Evolutionary conservation across 2,797 vertebrate genomes (phyloP), one percentile per base, ranked within the genome.

Genomic region (Gila robusta): DNA sequence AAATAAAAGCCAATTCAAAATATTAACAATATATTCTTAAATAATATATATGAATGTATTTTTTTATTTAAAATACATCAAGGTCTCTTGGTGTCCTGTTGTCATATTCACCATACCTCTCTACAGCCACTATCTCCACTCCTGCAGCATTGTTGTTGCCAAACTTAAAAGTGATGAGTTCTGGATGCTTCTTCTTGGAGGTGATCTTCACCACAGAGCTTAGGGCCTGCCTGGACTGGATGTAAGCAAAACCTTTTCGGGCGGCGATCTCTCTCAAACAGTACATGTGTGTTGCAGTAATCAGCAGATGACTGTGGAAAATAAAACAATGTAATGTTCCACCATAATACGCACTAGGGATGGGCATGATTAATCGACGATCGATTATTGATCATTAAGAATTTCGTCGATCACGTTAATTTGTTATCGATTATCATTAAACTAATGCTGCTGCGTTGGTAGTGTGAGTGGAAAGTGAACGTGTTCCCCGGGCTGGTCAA

Each of bases 201-300:
- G 98, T 99, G 92, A 99, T 99, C 96, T 99, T 99, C 91, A 99
- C 97, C 89, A 99, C 98, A 0, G 98, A 97, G 94, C 96, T 99
- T 78, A 99, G 95, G 2, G 98, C 98, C 91, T 99, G 98, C 85
- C 98, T 96, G 91, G 98, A 99, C 87, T 99, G 98, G 93, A 99
- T 99, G 90, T 99, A 99, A 89, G 98, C 96, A 67, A 99, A 96
- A 77, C 98, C 98, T 91, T 98, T 99, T 79, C 97, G 95, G 0
- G 98, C 97, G 4, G 96, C 96, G 78, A 99, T 99, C 94, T 99
- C 98, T 87, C 98, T 95, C 94, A 99, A 95, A 91, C 98, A 99
- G 94, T 98, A 99, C 98, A 99, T 99, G 89, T 99, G 98, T 62
- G 98, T 98, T 28, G 96, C 98, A 70, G 98, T 99, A 89, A 99